Conservation (phyloP, 1,140 invertebrate genomes). For the Platyura marginata region DNA sequence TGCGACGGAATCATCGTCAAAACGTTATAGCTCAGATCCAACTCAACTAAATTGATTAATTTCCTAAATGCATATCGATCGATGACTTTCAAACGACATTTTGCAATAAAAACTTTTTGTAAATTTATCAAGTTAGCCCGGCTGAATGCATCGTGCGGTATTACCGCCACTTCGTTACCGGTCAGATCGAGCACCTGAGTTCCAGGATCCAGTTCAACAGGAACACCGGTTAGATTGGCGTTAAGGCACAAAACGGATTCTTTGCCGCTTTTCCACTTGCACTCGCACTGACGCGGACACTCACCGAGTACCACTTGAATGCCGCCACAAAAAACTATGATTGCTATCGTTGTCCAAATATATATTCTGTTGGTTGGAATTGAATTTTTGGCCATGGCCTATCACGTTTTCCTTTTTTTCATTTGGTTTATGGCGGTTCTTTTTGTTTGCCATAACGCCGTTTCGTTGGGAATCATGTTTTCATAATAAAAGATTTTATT, state of each 20-base stretch:
- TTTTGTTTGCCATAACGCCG: background rate
- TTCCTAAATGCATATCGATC: constrained; percentile 45
- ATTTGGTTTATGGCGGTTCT: background rate
- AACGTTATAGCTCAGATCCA: constrained; percentile 57
- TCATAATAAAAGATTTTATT: too few species aligned
- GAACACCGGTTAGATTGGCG: constrained; percentile 48
- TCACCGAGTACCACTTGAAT: constrained; percentile 20
- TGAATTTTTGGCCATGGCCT: constrained; percentile 1
- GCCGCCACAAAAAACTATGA: background rate
- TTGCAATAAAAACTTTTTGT: constrained; percentile 53
- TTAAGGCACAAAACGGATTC: constrained; percentile 58
- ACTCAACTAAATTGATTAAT: constrained; percentile 54
- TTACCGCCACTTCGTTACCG: constrained; percentile 43
- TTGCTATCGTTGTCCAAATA: background rate
- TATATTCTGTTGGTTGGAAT: background rate
- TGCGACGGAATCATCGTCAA: constrained; percentile 47
- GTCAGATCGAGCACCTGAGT: constrained; percentile 61
- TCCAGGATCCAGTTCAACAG: constrained; percentile 44
- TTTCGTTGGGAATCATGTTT: background rate
- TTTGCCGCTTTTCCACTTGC: constrained; percentile 72
- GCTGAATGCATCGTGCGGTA: constrained; percentile 51
- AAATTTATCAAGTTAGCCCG: constrained; percentile 52
- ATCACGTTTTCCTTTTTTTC: constrained; percentile 1
- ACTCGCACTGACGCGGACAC: constrained; percentile 55
- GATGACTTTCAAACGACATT: constrained; percentile 39